phyloP scores from a whole-genome alignment of 2,797 vertebrate genomes.

The Columba guinea region DNA sequence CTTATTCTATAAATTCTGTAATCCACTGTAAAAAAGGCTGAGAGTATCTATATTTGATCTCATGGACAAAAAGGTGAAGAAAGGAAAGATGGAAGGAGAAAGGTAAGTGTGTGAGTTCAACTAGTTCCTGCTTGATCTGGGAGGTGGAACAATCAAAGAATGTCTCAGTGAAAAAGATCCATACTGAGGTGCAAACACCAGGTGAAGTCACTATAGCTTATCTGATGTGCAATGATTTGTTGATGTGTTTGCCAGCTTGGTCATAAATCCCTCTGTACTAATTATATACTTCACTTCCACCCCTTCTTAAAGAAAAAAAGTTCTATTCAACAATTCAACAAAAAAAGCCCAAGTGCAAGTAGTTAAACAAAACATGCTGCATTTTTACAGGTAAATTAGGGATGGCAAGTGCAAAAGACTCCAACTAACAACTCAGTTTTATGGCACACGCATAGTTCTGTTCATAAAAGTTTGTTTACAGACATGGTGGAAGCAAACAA shows the following conservation, averaged over 20 bases:
- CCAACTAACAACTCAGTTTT: not conserved
- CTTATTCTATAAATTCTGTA: not conserved
- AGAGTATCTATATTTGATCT: not conserved
- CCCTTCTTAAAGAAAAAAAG: not conserved
- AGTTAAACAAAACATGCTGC: not conserved
- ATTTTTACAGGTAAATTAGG: not conserved
- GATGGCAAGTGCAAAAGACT: not conserved
- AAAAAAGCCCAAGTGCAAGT: not conserved
- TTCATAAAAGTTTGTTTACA: not conserved
- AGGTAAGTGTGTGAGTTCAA: not conserved
- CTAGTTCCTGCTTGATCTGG: not conserved
- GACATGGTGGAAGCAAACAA: not conserved
- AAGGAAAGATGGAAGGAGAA: not conserved
- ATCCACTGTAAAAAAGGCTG: not conserved
- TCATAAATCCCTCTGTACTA: not conserved
- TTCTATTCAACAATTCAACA: not conserved
- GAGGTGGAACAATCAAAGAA: not conserved
- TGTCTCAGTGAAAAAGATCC: not conserved
- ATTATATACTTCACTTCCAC: not conserved
- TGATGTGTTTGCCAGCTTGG: not conserved
- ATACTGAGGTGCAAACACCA: not conserved
- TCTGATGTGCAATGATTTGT: not conserved
- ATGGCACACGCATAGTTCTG: accelerated
- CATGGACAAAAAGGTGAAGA: not conserved
- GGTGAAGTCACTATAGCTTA: not conserved